Evolutionary conservation across 2,797 vertebrate genomes (phyloP).

Genomic region (Semotilus atromaculatus): DNA sequence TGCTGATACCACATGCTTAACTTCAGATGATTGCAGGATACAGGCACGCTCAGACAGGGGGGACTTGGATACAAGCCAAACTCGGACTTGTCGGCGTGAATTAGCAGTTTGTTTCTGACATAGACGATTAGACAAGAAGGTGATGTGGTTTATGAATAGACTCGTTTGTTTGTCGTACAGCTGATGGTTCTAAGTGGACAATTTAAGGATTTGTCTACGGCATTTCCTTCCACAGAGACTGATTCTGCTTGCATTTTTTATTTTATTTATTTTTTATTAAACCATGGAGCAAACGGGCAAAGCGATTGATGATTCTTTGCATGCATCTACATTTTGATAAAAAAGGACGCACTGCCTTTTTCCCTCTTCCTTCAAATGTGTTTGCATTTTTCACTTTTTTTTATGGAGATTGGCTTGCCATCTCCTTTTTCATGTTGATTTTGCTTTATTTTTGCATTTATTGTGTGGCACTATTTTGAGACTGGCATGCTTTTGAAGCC

Average conservation of each 20-base stretch:
- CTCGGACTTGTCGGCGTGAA: constrained; percentile 21
- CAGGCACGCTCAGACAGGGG: constrained; percentile 26
- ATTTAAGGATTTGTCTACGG: constrained; percentile 31
- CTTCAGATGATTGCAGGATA: constrained; percentile 31
- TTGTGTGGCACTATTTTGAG: constrained; percentile 55
- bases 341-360: not conserved
- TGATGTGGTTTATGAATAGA: constrained; percentile 46
- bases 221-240: not conserved
- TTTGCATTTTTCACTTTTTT: not conserved
- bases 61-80: constrained; percentile 28
- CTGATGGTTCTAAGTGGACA: not conserved
- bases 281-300: constrained; percentile 38
- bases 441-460: constrained; percentile 9
- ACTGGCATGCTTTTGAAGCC: constrained; percentile 91
- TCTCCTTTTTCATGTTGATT: constrained; percentile 43
- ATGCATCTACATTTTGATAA: constrained; percentile 11
- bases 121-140: constrained; percentile 30
- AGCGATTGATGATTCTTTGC: not conserved
- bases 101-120: constrained; percentile 40
- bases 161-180: not conserved
- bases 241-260: constrained; percentile 3
- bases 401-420: constrained; percentile 3
- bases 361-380: not conserved
- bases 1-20: constrained; percentile 26
- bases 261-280: not conserved